Base-by-base conservation (phyloP, 2,888 invertebrate species). In the Leptinotarsa rubiginosa region DNA sequence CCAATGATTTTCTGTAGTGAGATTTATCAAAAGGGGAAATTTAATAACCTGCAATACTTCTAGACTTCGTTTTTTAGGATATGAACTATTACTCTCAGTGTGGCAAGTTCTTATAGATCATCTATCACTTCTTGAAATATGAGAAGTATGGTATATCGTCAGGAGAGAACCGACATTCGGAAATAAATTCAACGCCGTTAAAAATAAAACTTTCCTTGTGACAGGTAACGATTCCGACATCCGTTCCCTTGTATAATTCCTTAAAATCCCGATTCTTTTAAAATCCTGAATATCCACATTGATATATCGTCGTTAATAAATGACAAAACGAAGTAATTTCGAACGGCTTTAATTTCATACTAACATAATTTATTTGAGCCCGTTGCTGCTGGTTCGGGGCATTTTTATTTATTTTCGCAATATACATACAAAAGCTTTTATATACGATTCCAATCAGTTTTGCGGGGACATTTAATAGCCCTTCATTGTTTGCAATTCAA, bases 401-500 rank as follows among this genome's bases (percentile, higher is more conserved):
- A n/a, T 41, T 62, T 62, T 62, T 62, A 62, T 62, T 62, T 62
- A 62, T 62, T 62, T 41, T 41, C 31, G 62, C 62, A 62, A 62
- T 62, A 62, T 62, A 62, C 62, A 62, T 52, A 54, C 68, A 50
- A 68, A 68, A 68, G 52, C 68, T 41, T 68, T 68, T 68, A 68
- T 68, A 68, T 54, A 68, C 68, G 52, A 54, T 68, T 68, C 54
- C 62, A 62, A 62, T 62, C 62, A 62, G 62, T 62, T 62, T 62
- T 62, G 62, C 31, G 65, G 54, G 64, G 72, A 62, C 67, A 76
- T 72, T 74, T 76, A 76, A 74, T 73, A 69, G 70, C 50, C 54
- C 59, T 59, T 70, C 69, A 72, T 74, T 74, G 74, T 74, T 72
- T 70, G 54, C 72, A 69, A 72, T 69, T 74, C 70, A 73, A 71